Base-by-base conservation (phyloP, 2,888 invertebrate genomes). In the Sarcophaga rosellei region DNA sequence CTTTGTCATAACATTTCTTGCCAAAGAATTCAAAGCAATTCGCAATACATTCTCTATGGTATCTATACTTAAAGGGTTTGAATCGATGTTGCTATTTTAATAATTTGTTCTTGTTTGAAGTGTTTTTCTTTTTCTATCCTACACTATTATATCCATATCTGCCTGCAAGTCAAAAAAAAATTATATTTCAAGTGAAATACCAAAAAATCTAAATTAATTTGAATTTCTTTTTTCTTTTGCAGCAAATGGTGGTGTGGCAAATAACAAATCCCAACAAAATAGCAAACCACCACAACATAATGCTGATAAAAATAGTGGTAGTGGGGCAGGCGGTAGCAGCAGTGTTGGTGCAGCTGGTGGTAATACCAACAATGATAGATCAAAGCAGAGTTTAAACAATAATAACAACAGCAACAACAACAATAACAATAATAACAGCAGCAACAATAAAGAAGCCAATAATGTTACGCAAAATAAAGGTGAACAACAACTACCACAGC, bases 221-320 rank as follows among this genome's bases (percentile, higher is more conserved):
- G 2, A 35, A 35, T 10, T 35, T 53, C 17, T 53, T 53, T 53
- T 83, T 61, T 45, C 81, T 63, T 12, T 88, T 76, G 4, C 80
- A 93, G 93, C 91, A 88, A 93, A 93, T 88, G 92, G 93, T 89
- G 92, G 91, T 85, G 90, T 92, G 88, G 90, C 90, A 89, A 92
- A 90, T 89, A 92, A 90, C 90, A 93, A 93, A 91, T 89, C 90
- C 85, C 92, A 91, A 88, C 91, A 81, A 88, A 90, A 89, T 88
- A 91, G 88, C 89, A 92, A 92, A 89, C 89, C 90, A 88, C 89
- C 91, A 88, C 90, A 90, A 90, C 86, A 86, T 72, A 93, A 91
- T 88, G 88, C 89, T 87, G 93, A 93, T 84, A 92, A 90, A 88
- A 92, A 88, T 79, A 89, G 89, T 81, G 89, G 89, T 84, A 88